Percentiles rank a stretch among this genome's conserved stretches.
Conservation (phyloP, 1,140 invertebrate genomes). For the Drosophila equinoxialis region DNA sequence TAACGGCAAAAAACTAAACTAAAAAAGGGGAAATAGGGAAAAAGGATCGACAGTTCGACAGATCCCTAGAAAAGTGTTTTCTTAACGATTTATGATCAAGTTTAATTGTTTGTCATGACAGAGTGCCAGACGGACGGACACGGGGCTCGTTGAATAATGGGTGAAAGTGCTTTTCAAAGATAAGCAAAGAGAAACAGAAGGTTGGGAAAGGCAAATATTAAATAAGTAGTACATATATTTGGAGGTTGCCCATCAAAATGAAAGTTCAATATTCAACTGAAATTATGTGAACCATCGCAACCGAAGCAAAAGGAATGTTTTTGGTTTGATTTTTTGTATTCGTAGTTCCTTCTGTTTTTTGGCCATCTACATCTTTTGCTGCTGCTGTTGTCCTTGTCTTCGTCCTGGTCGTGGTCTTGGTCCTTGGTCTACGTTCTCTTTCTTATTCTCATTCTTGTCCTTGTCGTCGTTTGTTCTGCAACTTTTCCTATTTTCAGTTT, state of each 20-base stretch:
- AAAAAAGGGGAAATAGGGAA: not conserved
- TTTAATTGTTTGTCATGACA: conserved; percentile 56
- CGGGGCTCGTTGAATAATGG: not conserved
- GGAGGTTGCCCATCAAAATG: conserved; percentile 4
- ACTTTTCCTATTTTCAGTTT: conserved; percentile 48
- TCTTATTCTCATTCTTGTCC: not conserved
- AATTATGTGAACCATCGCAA: not conserved
- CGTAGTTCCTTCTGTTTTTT: not conserved
- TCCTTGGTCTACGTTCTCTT: not conserved
- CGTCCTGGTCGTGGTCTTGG: not conserved
- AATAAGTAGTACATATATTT: not conserved
- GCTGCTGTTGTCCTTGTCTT: not conserved
- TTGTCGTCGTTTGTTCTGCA: conserved; percentile 28
- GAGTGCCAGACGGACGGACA: not conserved
- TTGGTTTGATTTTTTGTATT: conserved; percentile 14
- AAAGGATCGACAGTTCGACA: conserved; percentile 25
- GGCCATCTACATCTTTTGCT: too few species aligned
- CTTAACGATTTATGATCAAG: conserved; percentile 54
- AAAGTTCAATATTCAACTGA: conserved; percentile 1
- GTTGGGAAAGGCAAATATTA: conserved; percentile 4
- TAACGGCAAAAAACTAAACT: conserved; percentile 42
- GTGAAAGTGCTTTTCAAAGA: not conserved
- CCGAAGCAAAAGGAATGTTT: conserved; percentile 3
- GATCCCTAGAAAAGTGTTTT: conserved; percentile 60
- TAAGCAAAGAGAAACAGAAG: not conserved